A percentile compares a stretch with the other conserved stretches of the same genome.
These are phyloP conservation scores for Capricornis sumatraensis DNA, from an alignment of 2,113 vertebrate genomes.

Conservation along the genomic window DNA sequence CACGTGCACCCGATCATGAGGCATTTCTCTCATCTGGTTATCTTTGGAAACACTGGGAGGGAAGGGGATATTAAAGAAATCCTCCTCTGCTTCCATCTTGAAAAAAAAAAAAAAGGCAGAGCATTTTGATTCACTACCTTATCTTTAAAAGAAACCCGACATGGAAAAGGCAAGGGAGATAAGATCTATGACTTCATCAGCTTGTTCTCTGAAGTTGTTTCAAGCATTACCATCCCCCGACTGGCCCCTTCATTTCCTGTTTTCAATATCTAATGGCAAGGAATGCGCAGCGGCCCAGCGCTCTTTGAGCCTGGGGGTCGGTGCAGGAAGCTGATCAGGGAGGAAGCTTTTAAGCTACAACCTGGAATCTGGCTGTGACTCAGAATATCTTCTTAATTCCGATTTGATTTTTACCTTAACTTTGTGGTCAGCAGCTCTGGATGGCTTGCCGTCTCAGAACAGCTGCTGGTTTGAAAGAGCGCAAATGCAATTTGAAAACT, in stretches of 20 bases:
- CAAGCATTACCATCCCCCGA: slow-evolving; percentile 58
- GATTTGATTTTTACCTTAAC: slow-evolving; percentile 56
- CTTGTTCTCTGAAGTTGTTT: slow-evolving; percentile 75
- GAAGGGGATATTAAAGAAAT: slow-evolving; percentile 65
- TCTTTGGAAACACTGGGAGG: slow-evolving; percentile 62
- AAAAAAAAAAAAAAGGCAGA: slow-evolving; percentile 21
- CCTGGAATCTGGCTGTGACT: slow-evolving; percentile 61
- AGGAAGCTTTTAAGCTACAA: slow-evolving; percentile 69
- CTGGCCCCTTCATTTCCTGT: slow-evolving; percentile 74
- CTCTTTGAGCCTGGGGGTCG: slow-evolving; percentile 59
- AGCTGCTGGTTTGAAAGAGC: slow-evolving; percentile 42
- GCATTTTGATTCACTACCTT: slow-evolving; percentile 70
- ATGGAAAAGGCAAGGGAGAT: slow-evolving; percentile 65
- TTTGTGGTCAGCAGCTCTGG: slow-evolving; percentile 42
- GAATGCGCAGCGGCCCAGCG: slow-evolving; percentile 23
- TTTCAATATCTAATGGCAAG: slow-evolving; percentile 67
- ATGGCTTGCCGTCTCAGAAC: slow-evolving; percentile 40
- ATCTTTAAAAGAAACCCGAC: slow-evolving; percentile 72
- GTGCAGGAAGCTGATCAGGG: slow-evolving; percentile 51
- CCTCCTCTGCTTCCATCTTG: slow-evolving; percentile 64
- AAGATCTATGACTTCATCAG: slow-evolving; percentile 76
- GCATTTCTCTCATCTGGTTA: slow-evolving; percentile 68
- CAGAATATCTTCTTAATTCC: slow-evolving; percentile 44
- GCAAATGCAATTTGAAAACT: slow-evolving; percentile 33
- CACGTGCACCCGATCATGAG: not conserved